A percentile compares a stretch with the other conserved stretches of the same genome.
Evolutionary conservation across 2,113 vertebrate genomes (phyloP).

Genomic region (Eretmochelys imbricata): DNA sequence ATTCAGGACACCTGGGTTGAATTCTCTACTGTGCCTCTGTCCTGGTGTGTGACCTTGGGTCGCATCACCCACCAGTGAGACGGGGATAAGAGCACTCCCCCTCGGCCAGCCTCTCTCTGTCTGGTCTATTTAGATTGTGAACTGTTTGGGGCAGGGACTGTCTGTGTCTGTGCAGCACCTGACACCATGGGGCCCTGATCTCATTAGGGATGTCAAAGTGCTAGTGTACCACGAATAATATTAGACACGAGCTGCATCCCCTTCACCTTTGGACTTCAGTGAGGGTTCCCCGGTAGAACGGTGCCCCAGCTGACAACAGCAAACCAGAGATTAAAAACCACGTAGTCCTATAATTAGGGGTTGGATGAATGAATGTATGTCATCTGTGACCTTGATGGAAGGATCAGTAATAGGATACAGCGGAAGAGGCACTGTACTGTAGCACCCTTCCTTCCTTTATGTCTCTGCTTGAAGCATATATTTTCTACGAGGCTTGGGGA

Average conservation of each 20-base stretch:
- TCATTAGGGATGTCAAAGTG: neutral
- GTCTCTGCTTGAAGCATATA: neutral
- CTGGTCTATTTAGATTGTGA: neutral
- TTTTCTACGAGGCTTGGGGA: neutral
- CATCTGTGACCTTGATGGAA: neutral
- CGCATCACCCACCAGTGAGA: neutral
- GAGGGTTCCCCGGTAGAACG: neutral
- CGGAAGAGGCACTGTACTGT: rapidly evolving
- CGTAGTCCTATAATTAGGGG: neutral
- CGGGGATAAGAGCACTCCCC: neutral
- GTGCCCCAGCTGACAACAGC: neutral
- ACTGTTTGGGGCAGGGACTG: neutral
- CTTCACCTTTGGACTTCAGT: neutral
- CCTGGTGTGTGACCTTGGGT: neutral
- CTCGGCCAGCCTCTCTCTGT: neutral
- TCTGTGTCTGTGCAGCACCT: neutral
- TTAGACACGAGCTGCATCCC: neutral
- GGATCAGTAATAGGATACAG: neutral
- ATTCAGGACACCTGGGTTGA: neutral
- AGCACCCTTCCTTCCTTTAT: neutral
- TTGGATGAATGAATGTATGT: neutral
- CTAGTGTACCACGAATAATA: neutral
- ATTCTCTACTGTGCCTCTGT: neutral
- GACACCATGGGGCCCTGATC: neutral
- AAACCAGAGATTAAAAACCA: neutral